Percentiles rank a stretch among this genome's conserved stretches.
These are phyloP conservation scores for Gymnobelideus leadbeateri DNA, from an alignment of 2,113 vertebrate species.

Conservation along the genomic window DNA sequence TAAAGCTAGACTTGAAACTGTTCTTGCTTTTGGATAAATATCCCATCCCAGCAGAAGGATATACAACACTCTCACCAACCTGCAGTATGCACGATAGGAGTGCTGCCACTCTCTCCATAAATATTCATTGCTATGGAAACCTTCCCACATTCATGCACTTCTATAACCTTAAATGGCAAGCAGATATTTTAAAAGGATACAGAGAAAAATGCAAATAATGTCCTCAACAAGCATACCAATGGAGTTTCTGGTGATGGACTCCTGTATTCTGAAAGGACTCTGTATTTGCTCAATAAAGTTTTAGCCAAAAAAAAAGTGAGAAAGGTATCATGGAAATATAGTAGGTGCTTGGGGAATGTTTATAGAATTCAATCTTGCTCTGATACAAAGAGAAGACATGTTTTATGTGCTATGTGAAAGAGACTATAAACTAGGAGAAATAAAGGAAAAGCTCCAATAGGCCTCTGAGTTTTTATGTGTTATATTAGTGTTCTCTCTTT, in stretches of 20 bases:
- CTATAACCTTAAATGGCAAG: slow-evolving; percentile 75
- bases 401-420: neutral
- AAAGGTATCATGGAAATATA: slow-evolving; percentile 2
- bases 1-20: slow-evolving; percentile 46
- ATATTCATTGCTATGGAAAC: slow-evolving; percentile 79
- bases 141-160: slow-evolving; percentile 73
- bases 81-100: slow-evolving; percentile 62
- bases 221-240: slow-evolving; percentile 40
- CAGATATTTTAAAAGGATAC: slow-evolving; percentile 58
- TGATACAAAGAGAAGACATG: neutral
- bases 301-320: slow-evolving; percentile 20
- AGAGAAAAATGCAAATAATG: slow-evolving; percentile 60
- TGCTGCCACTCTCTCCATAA: slow-evolving; percentile 74
- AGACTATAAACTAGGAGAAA: neutral
- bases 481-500: neutral
- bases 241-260: slow-evolving; percentile 47
- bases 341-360: neutral
- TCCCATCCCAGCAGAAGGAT: slow-evolving; percentile 63
- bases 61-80: slow-evolving; percentile 69
- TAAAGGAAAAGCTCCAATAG: neutral
- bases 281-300: slow-evolving; percentile 1
- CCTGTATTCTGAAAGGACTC: neutral
- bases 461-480: neutral
- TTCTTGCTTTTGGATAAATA: slow-evolving; percentile 52
- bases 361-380: neutral